Evolutionary conservation across 2,113 vertebrate species (phyloP).

Genomic region (Dipodomys stephensi): DNA sequence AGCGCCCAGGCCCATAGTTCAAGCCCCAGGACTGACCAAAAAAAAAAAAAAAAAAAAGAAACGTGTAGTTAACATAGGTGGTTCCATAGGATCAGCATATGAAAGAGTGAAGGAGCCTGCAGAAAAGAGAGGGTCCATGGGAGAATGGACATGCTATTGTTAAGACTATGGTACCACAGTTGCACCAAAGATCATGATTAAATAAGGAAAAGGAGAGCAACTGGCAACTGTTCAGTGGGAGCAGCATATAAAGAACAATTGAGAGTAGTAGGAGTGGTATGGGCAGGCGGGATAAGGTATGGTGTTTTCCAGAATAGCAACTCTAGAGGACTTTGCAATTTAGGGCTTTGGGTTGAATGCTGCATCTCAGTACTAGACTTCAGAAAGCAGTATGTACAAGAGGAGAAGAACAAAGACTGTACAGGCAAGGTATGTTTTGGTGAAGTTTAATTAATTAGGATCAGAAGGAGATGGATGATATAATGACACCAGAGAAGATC

Average conservation of each 20-base stretch:
- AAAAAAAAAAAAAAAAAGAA: neutral
- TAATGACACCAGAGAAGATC: neutral
- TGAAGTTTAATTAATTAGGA: slow-evolving; percentile 10
- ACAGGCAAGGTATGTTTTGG: neutral
- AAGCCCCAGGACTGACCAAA: too few species aligned
- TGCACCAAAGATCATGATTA: neutral
- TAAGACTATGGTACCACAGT: neutral
- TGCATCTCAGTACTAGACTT: neutral
- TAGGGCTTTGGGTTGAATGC: neutral
- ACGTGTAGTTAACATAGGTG: neutral
- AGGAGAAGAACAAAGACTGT: neutral
- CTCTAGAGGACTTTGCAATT: neutral
- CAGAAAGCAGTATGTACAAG: neutral
- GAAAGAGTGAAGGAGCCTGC: neutral
- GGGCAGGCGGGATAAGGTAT: neutral
- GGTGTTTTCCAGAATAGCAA: neutral
- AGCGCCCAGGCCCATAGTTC: too few species aligned
- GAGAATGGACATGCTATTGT: neutral
- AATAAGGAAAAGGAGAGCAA: neutral
- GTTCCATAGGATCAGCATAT: neutral
- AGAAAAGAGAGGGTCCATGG: neutral
- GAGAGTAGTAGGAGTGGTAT: neutral
- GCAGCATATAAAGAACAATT: neutral
- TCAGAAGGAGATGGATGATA: neutral
- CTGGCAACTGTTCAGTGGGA: neutral